Evolutionary conservation across 1,140 invertebrate genomes (phyloP).

Genomic region (Drosophila mauritiana): DNA sequence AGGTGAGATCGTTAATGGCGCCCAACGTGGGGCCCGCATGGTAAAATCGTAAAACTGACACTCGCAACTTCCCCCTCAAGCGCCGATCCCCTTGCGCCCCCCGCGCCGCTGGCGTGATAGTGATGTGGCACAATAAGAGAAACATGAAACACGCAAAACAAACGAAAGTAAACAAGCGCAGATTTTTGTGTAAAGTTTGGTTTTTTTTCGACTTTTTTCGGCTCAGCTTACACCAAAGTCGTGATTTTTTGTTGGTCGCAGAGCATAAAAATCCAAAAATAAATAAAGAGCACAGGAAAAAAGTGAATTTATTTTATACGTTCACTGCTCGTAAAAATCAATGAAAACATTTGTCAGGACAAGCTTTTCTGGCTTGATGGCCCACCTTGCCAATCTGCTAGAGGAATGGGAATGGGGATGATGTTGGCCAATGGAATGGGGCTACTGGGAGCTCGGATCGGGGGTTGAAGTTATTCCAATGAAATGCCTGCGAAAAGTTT

Average conservation of each 20-base stretch:
- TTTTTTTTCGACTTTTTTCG: background rate
- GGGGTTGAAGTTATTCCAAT: conserved; percentile 41
- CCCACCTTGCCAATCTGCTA: conserved; percentile 31
- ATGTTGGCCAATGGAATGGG: background rate
- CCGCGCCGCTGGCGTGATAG: background rate
- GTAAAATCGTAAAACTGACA: conserved; percentile 51
- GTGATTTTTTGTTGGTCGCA: conserved; percentile 14
- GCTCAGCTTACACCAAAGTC: conserved; percentile 25
- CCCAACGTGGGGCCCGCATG: conserved; percentile 45
- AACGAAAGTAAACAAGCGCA: conserved; percentile 32
- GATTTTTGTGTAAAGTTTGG: conserved; percentile 28
- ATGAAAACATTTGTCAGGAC: conserved; percentile 70
- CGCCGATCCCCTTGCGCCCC: background rate
- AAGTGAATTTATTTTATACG: conserved; percentile 76
- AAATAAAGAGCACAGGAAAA: conserved; percentile 23
- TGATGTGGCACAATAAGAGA: conserved; percentile 13
- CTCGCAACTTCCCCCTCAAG: background rate
- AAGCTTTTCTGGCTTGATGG: conserved; percentile 35
- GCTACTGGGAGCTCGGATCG: background rate
- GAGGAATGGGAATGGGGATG: background rate
- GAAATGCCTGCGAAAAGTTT: conserved; percentile 62
- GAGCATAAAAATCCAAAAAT: conserved; percentile 24
- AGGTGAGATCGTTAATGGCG: conserved; percentile 28
- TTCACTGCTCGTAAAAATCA: conserved; percentile 79
- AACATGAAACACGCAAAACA: conserved; percentile 32